phyloP scores from a whole-genome alignment of 2,888 invertebrate genomes.

The Chrysolina americana region DNA sequence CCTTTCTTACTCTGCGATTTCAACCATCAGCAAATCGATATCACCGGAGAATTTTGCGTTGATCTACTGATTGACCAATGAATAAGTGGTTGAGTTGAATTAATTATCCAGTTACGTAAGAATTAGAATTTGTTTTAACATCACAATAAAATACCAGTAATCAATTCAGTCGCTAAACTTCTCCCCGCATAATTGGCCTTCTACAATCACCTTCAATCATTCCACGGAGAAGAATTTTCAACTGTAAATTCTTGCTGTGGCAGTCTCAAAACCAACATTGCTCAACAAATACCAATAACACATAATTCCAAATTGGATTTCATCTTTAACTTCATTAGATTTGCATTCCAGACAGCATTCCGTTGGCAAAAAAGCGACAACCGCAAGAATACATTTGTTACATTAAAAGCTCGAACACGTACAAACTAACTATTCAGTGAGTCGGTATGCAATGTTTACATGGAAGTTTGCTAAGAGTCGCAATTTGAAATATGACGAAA shows the following conservation, averaged over 20 bases:
- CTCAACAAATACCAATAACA: constrained; percentile 13
- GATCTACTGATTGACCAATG: too few relatives aligned
- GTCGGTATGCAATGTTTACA: not conserved
- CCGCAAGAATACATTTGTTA: constrained; percentile 22
- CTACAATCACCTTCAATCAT: not conserved
- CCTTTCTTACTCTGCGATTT: too few relatives aligned
- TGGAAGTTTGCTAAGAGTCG: too few relatives aligned
- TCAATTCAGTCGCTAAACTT: not conserved
- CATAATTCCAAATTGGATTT: constrained; percentile 14
- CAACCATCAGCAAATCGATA: too few relatives aligned
- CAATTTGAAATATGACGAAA: too few relatives aligned
- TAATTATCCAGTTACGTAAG: too few relatives aligned
- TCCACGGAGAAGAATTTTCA: not conserved
- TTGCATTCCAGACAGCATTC: constrained; percentile 17
- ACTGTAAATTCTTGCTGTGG: not conserved
- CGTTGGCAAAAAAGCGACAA: constrained; percentile 1
- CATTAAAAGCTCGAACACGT: constrained; percentile 3
- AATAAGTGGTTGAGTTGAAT: too few relatives aligned
- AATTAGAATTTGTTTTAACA: too few relatives aligned
- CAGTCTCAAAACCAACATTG: constrained; percentile 2
- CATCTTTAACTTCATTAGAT: constrained; percentile 12
- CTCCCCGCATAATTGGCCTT: not conserved
- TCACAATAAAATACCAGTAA: not conserved
- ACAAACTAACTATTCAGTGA: not conserved
- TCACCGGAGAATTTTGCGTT: too few relatives aligned